Base-by-base conservation (phyloP, 2,888 invertebrate genomes). In the Dicranocentrus wangi region DNA sequence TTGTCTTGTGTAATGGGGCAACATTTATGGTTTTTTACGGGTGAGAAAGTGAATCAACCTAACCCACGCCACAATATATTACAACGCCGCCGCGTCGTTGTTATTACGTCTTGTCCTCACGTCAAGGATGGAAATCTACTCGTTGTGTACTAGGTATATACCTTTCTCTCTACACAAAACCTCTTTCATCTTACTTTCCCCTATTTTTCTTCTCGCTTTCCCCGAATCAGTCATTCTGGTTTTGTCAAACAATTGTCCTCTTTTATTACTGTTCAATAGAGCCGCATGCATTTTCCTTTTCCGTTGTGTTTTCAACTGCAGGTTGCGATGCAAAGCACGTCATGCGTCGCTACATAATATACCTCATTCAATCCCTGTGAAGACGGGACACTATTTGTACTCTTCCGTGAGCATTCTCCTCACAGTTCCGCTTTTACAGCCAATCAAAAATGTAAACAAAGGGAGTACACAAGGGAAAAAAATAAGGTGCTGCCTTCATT, bases 371-470 rank as follows among this genome's bases (percentile, higher is more conserved):
- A 19, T 2, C 1, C 7, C 1, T 32, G 32, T 10, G 32, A 32
- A 7, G 32, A 32, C 32, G 10, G 10, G 32, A 7, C 5, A 32
- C 32, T 15, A 25, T 25, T 15, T 23, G 10, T 25, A 27, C 25
- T 3, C 1, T 23, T 7, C 2, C 25, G 8, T 58, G 60, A 25
- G 60, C 17, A 23, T 8, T 3, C 32, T 19, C 32, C 13, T 60
- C n/a, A n/a, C n/a, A 1, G 27, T 60, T 60, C 19, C 21, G 1
- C 17, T 17, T 17, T 47, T 3, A 32, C 10, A n/a, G 60, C 60
- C 32, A 60, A 60, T 60, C 60, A 60, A 60, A 60, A 60, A n/a
- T 60, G 60, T 60, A 27, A 60, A 60, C 32, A 60, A 32, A 28
- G 60, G 15, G 15, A 21, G 55, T n/a, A 3, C 13, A 19, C 10